Conservation (phyloP, 2,888 invertebrate species). For the Nematopogon swammerdamellus region DNA sequence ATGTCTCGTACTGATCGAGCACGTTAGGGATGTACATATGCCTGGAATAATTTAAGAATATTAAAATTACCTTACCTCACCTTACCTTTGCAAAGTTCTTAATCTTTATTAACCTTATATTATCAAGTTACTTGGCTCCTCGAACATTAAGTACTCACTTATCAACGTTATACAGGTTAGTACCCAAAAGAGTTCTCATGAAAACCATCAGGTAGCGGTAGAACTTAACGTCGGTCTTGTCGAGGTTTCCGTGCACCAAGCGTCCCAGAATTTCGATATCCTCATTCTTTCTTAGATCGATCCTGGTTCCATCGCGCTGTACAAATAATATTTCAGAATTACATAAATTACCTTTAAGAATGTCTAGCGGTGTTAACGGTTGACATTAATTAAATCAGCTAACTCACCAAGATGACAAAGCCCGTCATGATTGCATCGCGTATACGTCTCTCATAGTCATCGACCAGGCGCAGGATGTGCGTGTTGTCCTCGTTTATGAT, state of each 20-base stretch:
- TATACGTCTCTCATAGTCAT: constrained; percentile 49
- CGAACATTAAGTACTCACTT: constrained; percentile 39
- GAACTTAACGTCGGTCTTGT: constrained; percentile 56
- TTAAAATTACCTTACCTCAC: too few relatives aligned
- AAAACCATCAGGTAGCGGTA: constrained; percentile 43
- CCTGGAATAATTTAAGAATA: constrained; percentile 30
- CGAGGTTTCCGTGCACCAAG: constrained; percentile 62
- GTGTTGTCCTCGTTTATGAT: constrained; percentile 15
- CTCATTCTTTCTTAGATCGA: constrained; percentile 62
- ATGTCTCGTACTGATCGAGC: constrained; percentile 61
- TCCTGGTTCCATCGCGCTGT: constrained; percentile 53
- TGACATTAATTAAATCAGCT: too few relatives aligned
- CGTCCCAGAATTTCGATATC: constrained; percentile 65
- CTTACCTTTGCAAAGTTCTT: too few relatives aligned
- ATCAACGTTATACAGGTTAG: constrained; percentile 29
- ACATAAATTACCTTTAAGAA: not conserved
- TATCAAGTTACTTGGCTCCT: too few relatives aligned
- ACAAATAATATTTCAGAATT: constrained; percentile 9
- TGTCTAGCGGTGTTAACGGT: too few relatives aligned
- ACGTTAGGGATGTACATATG: constrained; percentile 56
- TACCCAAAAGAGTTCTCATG: constrained; percentile 48
- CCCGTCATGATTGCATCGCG: constrained; percentile 43
- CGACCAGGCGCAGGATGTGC: constrained; percentile 17
- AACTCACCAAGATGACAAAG: constrained; percentile 34
- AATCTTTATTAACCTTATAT: too few relatives aligned